Base-by-base conservation (phyloP, 1,140 invertebrate species). In the Heliconius eleuchia region DNA sequence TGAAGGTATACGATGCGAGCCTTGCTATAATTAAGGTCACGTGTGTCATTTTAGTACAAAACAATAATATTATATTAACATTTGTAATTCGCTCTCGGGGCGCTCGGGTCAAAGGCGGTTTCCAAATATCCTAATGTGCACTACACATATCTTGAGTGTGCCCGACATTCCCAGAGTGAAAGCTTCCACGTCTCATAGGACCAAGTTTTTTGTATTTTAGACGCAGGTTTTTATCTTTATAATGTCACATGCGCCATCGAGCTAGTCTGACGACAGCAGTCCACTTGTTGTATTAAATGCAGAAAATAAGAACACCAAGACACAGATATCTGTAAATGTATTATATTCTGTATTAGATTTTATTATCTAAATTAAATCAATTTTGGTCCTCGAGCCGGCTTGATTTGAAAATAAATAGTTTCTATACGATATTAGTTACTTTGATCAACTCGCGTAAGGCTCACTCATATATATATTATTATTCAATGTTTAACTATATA, bases 151-250 rank as follows among this genome's bases (percentile, higher is more conserved):
- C 3, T 9, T 66, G 60, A 30, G 60, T 16, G 60, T 27, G 60
- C 23, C 60, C 23, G 60, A 66, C 60, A 27, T 66, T 30, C 60
- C 60, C 60, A 66, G 60, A 66, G 60, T 66, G 60, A 30, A 66
- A 23, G 60, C 52, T 57, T 66, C 30, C 74, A 66, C 74, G 60
- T 66, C 60, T 73, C 79, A 78, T 80, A 82, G 83, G 83, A 84
- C 83, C 83, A 84, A 84, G 37, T 79, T 52, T 83, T 83, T 80
- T 80, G 72, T 80, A 78, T 71, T 84, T 77, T 80, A 84, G 60
- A 66, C 60, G 60, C 73, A 76, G 66, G 52, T 78, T 78, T 76
- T 60, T 78, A 79, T 73, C 70, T 82, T 82, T 82, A 57, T 79
- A 80, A 23, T 30, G 13, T 30, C 60, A 60, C n/a, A 60, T 11